phyloP scores from a whole-genome alignment of 92 coral and sea anemone genomes.

The Umimayanthus chanpuru region DNA sequence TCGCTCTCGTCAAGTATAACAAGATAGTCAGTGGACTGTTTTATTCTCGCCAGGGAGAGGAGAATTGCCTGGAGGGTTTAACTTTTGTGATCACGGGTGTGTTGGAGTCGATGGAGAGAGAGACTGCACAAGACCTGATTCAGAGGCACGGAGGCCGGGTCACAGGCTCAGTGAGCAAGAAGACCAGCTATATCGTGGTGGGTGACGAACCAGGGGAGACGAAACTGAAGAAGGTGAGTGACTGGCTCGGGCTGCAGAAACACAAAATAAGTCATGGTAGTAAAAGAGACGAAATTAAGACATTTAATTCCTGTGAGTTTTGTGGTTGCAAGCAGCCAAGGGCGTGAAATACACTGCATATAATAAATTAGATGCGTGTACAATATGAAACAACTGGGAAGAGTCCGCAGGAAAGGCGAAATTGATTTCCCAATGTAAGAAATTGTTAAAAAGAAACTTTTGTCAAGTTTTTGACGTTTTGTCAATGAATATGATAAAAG shows the following conservation, averaged over 20 bases:
- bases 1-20: too few species aligned
- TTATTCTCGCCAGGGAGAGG: conserved; percentile 70
- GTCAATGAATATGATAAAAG: too few species aligned
- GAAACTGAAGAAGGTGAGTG: conserved; percentile 74
- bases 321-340: too few species aligned
- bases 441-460: too few species aligned
- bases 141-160: conserved; percentile 95
- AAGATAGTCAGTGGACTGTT: background rate
- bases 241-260: background rate
- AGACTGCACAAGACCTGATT: conserved; percentile 78
- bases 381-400: too few species aligned
- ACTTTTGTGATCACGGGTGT: conserved; percentile 92
- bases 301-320: too few species aligned
- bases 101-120: conserved; percentile 85
- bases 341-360: too few species aligned
- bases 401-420: too few species aligned
- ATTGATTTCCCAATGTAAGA: too few species aligned
- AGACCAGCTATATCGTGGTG: conserved; percentile 81
- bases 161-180: conserved; percentile 88
- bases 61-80: conserved; percentile 86
- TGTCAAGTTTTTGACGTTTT: too few species aligned
- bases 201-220: conserved; percentile 88
- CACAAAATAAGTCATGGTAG: background rate
- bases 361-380: too few species aligned
- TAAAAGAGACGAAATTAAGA: too few species aligned